Base-by-base conservation (phyloP, 1,140 invertebrate species). In the Geopemphigus sp. region DNA sequence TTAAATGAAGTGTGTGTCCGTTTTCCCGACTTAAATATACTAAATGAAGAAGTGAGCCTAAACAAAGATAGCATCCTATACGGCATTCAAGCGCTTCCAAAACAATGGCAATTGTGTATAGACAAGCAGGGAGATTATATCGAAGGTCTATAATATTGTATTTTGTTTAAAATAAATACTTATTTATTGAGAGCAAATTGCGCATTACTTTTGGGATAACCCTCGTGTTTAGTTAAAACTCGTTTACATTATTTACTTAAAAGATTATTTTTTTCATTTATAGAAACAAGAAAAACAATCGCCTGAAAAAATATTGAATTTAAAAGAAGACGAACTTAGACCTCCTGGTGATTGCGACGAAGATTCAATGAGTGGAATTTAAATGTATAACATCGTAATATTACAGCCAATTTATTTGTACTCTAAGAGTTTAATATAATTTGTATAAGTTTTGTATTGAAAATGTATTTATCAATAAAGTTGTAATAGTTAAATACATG, bases 261-360 rank as follows among this genome's bases (percentile, higher is more conserved):
- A 68, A n/a, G 17, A n/a, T 45, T 50, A 1, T 19, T 45, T 47
- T 45, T 68, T 22, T 68, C 14, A 39, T 39, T 57, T 17, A 24
- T 12, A 78, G 74, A 78, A 78, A 4, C 12, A 54, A 78, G 54
- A 59, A 63, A 56, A 47, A 63, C 29, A 26, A 78, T 61, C 74
- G 47, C 24, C 74, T 2, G 74, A 78, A 61, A 61, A 47, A 14
- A 22, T 76, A 47, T 29, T 32, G 6, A 61, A 63, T 78, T 19
- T 78, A 32, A 78, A 45, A 50, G 74, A 78, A n/a, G 74, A 78
- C 17, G 74, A 78, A 50, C 39, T 78, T 63, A 78, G 74, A 17
- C 74, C 74, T 50, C 74, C 74, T 22, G 74, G 74, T 50, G 74
- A 78, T 61, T 57, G 57, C 45, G 74, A 78, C 12, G 74, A 78